Conservation (phyloP, 2,888 invertebrate genomes). For the Adelognathus sp. region DNA sequence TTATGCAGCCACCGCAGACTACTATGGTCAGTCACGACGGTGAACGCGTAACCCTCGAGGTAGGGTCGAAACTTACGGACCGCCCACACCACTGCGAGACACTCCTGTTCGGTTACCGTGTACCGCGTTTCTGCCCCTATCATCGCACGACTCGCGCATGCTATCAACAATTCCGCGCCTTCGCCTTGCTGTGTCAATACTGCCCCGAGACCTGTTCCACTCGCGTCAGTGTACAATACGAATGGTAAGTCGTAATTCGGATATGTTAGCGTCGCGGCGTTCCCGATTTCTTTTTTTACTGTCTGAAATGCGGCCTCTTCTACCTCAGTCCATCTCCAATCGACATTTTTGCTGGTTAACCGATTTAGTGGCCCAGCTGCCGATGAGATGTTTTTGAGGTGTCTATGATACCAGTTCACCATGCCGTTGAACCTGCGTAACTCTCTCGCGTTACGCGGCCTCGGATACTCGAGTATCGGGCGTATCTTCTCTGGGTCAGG, state of each 20-base stretch:
- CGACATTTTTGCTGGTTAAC: conserved; percentile 30
- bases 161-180: conserved; percentile 29
- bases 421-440: conserved; percentile 32
- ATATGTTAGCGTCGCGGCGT: conserved; percentile 24
- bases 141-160: conserved; percentile 39
- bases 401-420: conserved; percentile 24
- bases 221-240: conserved; percentile 47
- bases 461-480: conserved; percentile 55
- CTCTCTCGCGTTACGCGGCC: conserved; percentile 51
- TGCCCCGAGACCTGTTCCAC: conserved; percentile 34
- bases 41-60: conserved; percentile 58
- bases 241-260: conserved; percentile 43
- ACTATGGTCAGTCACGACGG: conserved; percentile 51
- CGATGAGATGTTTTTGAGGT: conserved; percentile 22
- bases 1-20: conserved; percentile 54
- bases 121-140: conserved; percentile 30
- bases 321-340: conserved; percentile 28
- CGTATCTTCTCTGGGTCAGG: conserved; percentile 54
- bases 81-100: conserved; percentile 49
- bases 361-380: conserved; percentile 34
- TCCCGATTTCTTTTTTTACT: conserved; percentile 7
- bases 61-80: conserved; percentile 50
- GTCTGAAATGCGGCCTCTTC: conserved; percentile 17
- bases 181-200: conserved; percentile 40
- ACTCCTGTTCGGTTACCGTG: conserved; percentile 47